A percentile compares a stretch with the other conserved stretches of the same genome.
phyloP scores from a whole-genome alignment of 2,797 vertebrate genomes.

The Pogoniulus pusillus region DNA sequence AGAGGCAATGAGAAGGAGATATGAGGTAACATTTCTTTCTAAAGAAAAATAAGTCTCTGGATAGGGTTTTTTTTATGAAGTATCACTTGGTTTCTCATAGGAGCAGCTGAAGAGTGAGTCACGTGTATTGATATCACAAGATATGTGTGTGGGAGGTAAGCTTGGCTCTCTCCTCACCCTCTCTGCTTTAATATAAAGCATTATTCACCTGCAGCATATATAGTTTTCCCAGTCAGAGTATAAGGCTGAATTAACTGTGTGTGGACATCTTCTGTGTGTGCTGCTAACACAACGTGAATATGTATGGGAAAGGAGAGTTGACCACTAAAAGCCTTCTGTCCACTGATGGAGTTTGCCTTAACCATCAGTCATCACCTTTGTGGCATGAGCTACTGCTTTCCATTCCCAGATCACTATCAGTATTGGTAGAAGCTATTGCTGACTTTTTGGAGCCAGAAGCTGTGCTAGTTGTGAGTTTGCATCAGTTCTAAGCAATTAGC shows the following conservation, averaged over 20 bases:
- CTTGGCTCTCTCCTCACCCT: background rate
- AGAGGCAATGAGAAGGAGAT: background rate
- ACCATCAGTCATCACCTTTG: background rate
- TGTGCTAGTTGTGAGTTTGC: background rate
- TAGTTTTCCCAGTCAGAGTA: background rate
- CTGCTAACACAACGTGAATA: background rate
- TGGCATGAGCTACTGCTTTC: background rate
- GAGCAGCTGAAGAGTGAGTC: constrained; percentile 40
- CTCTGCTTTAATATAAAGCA: constrained; percentile 40
- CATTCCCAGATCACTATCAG: background rate
- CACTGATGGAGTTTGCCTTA: background rate
- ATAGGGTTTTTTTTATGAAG: background rate
- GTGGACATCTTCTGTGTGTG: background rate
- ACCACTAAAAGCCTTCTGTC: background rate
- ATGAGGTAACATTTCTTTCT: background rate
- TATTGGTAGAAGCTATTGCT: background rate
- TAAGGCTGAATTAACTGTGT: background rate
- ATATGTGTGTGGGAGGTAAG: constrained; percentile 15
- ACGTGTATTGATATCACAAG: constrained; percentile 27
- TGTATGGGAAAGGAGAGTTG: background rate
- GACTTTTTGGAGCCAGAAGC: background rate
- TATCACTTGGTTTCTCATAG: background rate
- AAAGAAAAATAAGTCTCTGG: background rate
- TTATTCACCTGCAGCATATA: constrained; percentile 19
- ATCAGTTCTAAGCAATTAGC: background rate